Conservation (phyloP, 2,888 invertebrate species). For the Cordilura impudica region DNA sequence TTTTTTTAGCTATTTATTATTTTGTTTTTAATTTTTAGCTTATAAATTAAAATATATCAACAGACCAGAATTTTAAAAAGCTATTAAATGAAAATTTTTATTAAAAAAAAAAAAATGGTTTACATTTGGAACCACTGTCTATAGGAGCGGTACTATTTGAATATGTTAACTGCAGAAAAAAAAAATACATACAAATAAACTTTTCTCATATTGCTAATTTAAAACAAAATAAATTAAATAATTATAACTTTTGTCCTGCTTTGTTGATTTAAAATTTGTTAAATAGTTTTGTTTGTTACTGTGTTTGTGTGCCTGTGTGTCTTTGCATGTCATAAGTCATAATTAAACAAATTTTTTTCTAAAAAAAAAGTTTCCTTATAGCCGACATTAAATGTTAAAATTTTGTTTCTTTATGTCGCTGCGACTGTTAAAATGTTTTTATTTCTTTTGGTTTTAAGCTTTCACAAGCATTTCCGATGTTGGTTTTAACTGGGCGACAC, state of each 20-base stretch:
- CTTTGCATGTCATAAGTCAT: constrained; percentile 8
- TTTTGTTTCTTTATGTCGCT: constrained; percentile 15
- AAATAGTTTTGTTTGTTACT: not conserved
- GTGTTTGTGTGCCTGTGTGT: not conserved
- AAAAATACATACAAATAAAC: not conserved
- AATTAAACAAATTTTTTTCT: constrained; percentile 17
- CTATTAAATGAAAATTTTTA: no score
- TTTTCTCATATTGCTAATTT: not conserved
- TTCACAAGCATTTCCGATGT: not conserved
- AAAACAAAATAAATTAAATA: not conserved
- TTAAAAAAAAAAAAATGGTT: no score
- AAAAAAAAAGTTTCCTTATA: constrained; percentile 8
- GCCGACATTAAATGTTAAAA: not conserved
- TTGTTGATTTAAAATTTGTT: not conserved
- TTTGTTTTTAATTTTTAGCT: no score
- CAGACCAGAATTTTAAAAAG: no score
- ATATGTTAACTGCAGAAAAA: not conserved
- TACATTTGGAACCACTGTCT: no score
- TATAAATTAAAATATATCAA: no score
- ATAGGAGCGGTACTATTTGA: not conserved
- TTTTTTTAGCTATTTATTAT: no score
- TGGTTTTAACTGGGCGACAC: constrained; percentile 7
- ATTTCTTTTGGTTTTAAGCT: not conserved
- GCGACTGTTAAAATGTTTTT: constrained; percentile 23
- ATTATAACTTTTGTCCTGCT: not conserved